These are phyloP conservation scores for Xylocampa areola DNA, from an alignment of 2,888 invertebrate species.

Conservation along the genomic window DNA sequence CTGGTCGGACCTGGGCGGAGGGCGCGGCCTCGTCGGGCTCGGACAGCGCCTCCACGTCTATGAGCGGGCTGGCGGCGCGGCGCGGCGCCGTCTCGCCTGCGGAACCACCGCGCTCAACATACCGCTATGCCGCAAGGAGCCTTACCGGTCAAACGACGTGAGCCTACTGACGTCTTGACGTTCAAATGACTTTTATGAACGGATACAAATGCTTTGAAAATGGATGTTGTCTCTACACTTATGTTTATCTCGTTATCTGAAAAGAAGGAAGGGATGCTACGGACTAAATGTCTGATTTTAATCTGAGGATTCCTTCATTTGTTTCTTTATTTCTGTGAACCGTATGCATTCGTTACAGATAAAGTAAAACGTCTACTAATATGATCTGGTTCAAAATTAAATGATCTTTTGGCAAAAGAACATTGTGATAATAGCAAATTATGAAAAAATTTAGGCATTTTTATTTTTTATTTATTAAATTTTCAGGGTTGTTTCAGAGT, in stretches of 20 bases:
- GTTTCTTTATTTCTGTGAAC: conserved; percentile 29
- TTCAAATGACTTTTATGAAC: conserved; percentile 53
- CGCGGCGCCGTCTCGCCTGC: conserved; percentile 91
- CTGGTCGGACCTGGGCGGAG: conserved; percentile 89
- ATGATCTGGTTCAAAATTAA: conserved; percentile 4
- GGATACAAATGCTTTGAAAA: conserved; percentile 51
- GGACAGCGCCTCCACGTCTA: conserved; percentile 92
- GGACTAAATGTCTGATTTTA: conserved; percentile 45
- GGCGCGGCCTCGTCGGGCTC: conserved; percentile 87
- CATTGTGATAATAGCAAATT: background rate
- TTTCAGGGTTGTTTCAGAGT: conserved; percentile 11
- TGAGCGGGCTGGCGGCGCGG: conserved; percentile 91
- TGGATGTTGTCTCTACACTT: conserved; percentile 51
- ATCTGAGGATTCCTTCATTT: conserved; percentile 9
- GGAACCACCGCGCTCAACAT: conserved; percentile 68
- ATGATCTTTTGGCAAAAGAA: too few species aligned
- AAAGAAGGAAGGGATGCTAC: conserved; percentile 56
- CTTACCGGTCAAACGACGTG: conserved; percentile 62
- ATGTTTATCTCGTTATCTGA: conserved; percentile 50
- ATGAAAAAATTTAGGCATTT: conserved; percentile 2
- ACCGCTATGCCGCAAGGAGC: conserved; percentile 64
- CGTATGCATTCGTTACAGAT: conserved; percentile 2
- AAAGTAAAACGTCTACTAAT: conserved; percentile 1
- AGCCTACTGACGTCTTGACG: conserved; percentile 53
- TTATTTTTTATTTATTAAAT: background rate